phyloP scores from a whole-genome alignment of 2,797 vertebrate genomes.

The Coluber constrictor region DNA sequence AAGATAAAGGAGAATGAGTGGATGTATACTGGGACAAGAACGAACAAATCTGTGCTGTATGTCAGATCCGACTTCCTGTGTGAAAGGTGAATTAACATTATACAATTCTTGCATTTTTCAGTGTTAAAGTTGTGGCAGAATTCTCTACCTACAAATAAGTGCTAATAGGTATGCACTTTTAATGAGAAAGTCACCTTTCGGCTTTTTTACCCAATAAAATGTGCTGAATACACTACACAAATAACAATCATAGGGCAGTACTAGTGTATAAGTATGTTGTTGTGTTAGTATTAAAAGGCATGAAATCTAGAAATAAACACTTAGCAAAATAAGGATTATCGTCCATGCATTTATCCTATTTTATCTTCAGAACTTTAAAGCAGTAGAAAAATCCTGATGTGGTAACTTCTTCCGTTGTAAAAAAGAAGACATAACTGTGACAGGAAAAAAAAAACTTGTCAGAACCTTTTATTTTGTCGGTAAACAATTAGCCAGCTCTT shows the following conservation, averaged over 20 bases:
- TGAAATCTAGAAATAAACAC: rapidly evolving
- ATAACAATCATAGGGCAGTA: constrained; percentile 14
- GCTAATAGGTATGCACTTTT: not conserved
- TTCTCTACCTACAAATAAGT: not conserved
- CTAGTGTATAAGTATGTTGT: not conserved
- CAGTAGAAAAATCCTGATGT: constrained; percentile 37
- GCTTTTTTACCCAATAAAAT: not conserved
- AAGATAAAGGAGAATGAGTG: not conserved
- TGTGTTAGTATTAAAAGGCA: not conserved
- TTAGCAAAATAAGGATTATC: constrained; percentile 43
- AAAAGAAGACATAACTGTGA: constrained; percentile 54
- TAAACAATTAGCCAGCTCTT: constrained; percentile 79
- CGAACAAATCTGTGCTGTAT: not conserved
- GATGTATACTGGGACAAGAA: not conserved
- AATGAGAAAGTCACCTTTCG: not conserved
- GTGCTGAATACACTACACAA: not conserved
- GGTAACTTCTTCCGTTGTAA: constrained; percentile 60
- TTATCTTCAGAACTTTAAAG: constrained; percentile 48
- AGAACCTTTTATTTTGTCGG: constrained; percentile 67
- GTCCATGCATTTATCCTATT: constrained; percentile 30
- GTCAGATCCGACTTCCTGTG: not conserved
- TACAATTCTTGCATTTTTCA: not conserved
- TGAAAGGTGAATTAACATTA: not conserved
- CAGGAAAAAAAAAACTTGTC: constrained; percentile 54
- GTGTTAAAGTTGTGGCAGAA: not conserved